Evolutionary conservation across 2,113 vertebrate genomes (phyloP), one percentile per base, ranked within the genome.

Genomic region (Cathartes aura): DNA sequence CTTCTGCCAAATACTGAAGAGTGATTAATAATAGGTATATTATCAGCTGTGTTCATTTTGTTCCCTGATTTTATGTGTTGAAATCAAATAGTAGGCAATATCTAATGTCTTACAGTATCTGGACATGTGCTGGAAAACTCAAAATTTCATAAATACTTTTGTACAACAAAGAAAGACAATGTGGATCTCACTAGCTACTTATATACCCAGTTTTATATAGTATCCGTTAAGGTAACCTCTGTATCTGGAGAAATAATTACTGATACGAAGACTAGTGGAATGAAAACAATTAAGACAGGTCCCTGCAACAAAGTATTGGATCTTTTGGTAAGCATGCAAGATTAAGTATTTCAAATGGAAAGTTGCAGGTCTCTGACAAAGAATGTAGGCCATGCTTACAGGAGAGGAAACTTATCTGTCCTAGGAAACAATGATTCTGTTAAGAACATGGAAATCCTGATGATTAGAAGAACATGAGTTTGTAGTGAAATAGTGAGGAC

Each of bases 221-320:
- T 7, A 72, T 7, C 30, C 30, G 2, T 10, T 24, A 63, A 50
- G 17, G 16, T 9, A 78, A 62, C 10, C n/a, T 50, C 60, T 1
- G 0, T 11, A 4, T 22, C 30, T 83, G 23, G 27, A 52, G 36
- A 50, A 30, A 85, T 9, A 67, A 52, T 11, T 36, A 52, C 43
- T 8, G 2, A n/a, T 9, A 29, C 0, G 6, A 42, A 81, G 12
- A n/a, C 3, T 2, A 36, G 2, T 29, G 20, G 16, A 58, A 84
- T 13, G 10, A 55, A 83, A 87, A 56, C 2, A 52, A 43, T 23
- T 6, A 11, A 52, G 38, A 56, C 26, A 43, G 12, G 8, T 48
- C 5, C 18, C 47, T 18, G 17, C 74, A 87, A 71, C 23, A 42
- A 78, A 56, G 6, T 24, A 21, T 2, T 47, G 26, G 48, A 36